Base-by-base conservation (phyloP, 2,888 invertebrate species). In the Synanthedon tipuliformis region DNA sequence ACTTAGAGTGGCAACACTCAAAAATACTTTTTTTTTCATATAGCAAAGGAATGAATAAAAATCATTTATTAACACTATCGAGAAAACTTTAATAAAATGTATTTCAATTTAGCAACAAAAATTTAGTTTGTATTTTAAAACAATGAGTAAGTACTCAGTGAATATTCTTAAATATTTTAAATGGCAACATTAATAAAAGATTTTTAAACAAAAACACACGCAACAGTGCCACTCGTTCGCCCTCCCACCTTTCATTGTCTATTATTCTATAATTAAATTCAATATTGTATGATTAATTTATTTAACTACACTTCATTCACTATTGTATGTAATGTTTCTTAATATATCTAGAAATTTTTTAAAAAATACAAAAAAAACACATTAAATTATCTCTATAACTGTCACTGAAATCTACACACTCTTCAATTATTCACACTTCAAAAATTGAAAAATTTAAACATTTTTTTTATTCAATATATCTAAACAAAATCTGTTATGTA, bases 161-260 rank as follows among this genome's bases (percentile, higher is more conserved):
- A 10, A 10, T 34, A 34, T 34, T 34, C 3, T 34, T 34, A 41
- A 16, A 41, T 51, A 52, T 54, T 40, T 54, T 40, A 51, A 57
- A 53, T 56, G 40, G 55, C 59, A 61, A 63, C 60, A 60, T 56
- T 59, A 59, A 55, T 57, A 60, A 50, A 53, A 51, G 15, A 53
- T 52, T 54, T 15, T 54, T 15, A 10, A 51, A 51, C 45, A 34
- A 54, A 51, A 49, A 45, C 45, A 34, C 34, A 34, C 34, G 34
- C 59, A 63, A 61, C 56, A 75, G 79, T 81, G 80, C 78, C 73
- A 78, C 76, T 71, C 76, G 64, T 71, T 66, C 69, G 57, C 69
- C 66, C 58, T 65, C 66, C 60, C 61, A 61, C 52, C 53, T 62
- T 58, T 53, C 62, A 55, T 62, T 62, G 61, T 54, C 63, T 69